These are phyloP conservation scores for Chrysochloris asiatica DNA, from an alignment of 2,113 vertebrate species.

Conservation along the genomic window DNA sequence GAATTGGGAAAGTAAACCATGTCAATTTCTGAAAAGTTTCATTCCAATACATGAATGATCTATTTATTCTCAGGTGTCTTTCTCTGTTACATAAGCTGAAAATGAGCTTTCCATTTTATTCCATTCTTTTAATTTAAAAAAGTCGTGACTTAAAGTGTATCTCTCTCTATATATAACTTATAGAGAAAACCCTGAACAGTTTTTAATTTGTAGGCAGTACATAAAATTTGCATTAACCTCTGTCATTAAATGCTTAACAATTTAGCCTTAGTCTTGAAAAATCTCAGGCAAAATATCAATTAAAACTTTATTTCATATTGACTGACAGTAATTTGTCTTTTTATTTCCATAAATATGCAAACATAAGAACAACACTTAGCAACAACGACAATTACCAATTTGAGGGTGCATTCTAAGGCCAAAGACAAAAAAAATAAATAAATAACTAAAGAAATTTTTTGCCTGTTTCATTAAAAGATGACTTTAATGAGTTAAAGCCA, in stretches of 20 bases:
- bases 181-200: not conserved
- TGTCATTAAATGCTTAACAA: not conserved
- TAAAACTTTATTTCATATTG: not conserved
- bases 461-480: slow-evolving; percentile 36
- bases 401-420: not conserved
- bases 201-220: slow-evolving; percentile 16
- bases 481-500: not conserved
- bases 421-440: not conserved
- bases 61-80: not conserved
- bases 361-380: no score
- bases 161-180: not conserved
- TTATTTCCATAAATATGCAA: no score
- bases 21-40: not conserved
- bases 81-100: not conserved
- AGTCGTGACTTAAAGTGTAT: not conserved
- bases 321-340: not conserved
- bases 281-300: not conserved
- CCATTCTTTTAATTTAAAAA: not conserved
- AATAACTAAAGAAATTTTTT: not conserved
- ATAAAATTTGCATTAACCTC: not conserved
- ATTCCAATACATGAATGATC: not conserved
- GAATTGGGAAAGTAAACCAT: not conserved
- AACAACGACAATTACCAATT: no score
- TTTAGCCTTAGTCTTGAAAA: slow-evolving; percentile 12
- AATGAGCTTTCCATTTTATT: not conserved